A percentile compares a stretch with the other conserved stretches of the same genome.
Conservation (phyloP, 2,113 vertebrate species). For the Zapornia atra region DNA sequence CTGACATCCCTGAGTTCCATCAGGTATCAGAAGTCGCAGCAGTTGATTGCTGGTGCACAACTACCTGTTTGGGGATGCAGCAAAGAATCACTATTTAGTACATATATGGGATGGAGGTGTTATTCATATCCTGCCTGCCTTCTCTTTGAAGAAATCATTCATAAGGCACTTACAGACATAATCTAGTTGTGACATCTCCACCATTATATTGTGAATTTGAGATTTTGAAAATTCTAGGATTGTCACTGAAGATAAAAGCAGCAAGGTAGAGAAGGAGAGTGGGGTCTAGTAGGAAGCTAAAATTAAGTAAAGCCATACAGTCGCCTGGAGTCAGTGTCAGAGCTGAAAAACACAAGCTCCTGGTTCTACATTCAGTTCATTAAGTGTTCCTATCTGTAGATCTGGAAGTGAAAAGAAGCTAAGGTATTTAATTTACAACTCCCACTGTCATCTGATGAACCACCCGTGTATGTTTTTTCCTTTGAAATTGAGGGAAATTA, state of each 20-base stretch:
- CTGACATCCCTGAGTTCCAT: neutral
- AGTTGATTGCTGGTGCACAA: neutral
- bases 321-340: neutral
- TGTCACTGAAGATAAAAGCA: neutral
- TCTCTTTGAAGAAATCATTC: neutral
- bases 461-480: neutral
- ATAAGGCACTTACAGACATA: neutral
- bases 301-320: neutral
- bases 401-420: neutral
- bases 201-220: neutral
- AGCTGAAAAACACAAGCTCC: neutral
- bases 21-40: neutral
- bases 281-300: neutral
- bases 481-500: neutral
- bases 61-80: neutral
- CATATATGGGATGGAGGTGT: fast-evolving
- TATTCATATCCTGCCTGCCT: neutral
- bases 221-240: neutral
- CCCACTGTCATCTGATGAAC: neutral
- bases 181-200: neutral
- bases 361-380: neutral
- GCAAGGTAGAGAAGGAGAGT: neutral
- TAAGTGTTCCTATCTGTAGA: neutral
- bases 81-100: neutral
- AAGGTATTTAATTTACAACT: neutral